Percentiles rank a stretch among this genome's conserved stretches.
Conservation (phyloP, 2,113 vertebrate genomes). For the Felis catus region F.catus_Fca126_mat1.0 CM031414.1:73082501-73083000, state of each 20-base stretch:
- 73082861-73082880: neutral
- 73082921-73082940: constrained; percentile 10
- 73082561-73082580: neutral
- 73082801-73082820: neutral
- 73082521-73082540: neutral
- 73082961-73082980: constrained; percentile 7
- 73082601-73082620: neutral
- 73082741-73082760: neutral
- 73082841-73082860: neutral
- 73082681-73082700: neutral
- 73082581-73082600: neutral
- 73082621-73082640: neutral
- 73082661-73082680: neutral
- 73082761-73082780: neutral
- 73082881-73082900: neutral
- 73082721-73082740: neutral
- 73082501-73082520: neutral
- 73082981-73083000: neutral
- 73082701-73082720: neutral
- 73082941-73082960: neutral
- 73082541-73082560: constrained; percentile 5
- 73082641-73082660: neutral
- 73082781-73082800: constrained; percentile 23
- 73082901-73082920: neutral
- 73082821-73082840: neutral